Conservation (phyloP, 2,113 vertebrate species). For the Eretmochelys imbricata region DNA sequence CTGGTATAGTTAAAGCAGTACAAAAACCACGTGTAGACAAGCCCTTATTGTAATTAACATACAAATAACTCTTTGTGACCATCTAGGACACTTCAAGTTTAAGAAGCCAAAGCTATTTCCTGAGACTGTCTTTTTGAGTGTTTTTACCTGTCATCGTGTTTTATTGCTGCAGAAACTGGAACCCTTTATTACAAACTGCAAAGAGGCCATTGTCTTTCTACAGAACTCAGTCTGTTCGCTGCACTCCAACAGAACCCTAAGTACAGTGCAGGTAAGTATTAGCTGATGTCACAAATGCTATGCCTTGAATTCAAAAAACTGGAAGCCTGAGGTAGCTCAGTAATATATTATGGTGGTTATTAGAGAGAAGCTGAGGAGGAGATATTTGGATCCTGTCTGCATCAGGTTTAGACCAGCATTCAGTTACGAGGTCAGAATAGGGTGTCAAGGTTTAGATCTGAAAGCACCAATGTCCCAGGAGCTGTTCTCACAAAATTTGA, state of each 20-base stretch:
- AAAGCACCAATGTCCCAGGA: background rate
- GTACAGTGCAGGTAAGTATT: conserved; percentile 76
- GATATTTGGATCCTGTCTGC: background rate
- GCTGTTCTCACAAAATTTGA: background rate
- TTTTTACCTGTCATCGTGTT: background rate
- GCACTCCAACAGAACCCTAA: conserved; percentile 65
- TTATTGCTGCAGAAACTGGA: conserved; percentile 81
- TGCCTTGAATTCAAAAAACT: background rate
- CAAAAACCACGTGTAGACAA: background rate
- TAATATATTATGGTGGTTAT: background rate
- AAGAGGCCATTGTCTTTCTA: conserved; percentile 79
- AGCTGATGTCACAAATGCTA: background rate
- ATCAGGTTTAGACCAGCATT: background rate
- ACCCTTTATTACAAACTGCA: conserved; percentile 81
- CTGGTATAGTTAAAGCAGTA: background rate
- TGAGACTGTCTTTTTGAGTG: background rate
- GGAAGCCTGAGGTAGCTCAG: background rate
- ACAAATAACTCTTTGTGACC: background rate
- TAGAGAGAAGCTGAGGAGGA: background rate
- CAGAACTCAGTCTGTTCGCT: conserved; percentile 78
- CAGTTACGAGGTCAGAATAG: background rate
- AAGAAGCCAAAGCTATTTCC: background rate
- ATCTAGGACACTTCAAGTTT: background rate
- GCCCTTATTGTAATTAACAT: background rate
- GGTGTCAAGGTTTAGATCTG: background rate